Evolutionary conservation across 1,140 invertebrate species (phyloP).

Genomic region (Drosophila leontia): DNA sequence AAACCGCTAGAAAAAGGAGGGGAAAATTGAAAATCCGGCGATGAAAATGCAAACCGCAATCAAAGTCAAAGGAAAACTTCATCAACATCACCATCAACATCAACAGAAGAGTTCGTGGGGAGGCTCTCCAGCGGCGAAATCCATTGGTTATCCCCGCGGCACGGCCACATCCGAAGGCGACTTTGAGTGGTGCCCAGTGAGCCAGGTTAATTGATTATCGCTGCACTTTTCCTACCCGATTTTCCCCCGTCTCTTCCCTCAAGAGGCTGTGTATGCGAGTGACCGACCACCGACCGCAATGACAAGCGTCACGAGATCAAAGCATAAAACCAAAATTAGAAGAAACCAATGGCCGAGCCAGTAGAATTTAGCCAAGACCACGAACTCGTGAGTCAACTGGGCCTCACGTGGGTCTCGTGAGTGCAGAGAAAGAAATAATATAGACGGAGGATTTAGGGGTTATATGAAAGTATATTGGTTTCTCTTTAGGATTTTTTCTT

Average conservation of each 20-base stretch:
- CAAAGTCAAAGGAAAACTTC: slow-evolving; percentile 50
- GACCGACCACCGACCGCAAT: slow-evolving; percentile 38
- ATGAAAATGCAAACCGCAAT: slow-evolving; percentile 51
- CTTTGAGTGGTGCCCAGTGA: slow-evolving; percentile 49
- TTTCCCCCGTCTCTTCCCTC: neutral
- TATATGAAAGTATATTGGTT: neutral
- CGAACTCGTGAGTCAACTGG: slow-evolving; percentile 16
- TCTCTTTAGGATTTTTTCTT: too few species aligned
- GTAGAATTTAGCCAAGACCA: slow-evolving; percentile 14
- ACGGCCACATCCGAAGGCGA: slow-evolving; percentile 15
- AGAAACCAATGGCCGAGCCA: slow-evolving; percentile 36
- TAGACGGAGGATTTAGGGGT: neutral
- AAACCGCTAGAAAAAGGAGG: slow-evolving; percentile 22
- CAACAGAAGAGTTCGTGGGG: slow-evolving; percentile 9
- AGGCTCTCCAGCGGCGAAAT: slow-evolving; percentile 39
- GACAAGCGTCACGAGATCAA: slow-evolving; percentile 80
- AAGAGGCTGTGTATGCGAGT: neutral
- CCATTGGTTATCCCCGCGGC: slow-evolving; percentile 34
- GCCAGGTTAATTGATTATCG: slow-evolving; percentile 78
- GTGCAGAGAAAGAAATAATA: neutral
- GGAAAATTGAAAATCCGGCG: slow-evolving; percentile 40
- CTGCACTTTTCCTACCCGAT: slow-evolving; percentile 17
- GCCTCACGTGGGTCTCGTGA: slow-evolving; percentile 8
- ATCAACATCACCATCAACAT: slow-evolving; percentile 17
- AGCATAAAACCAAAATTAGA: slow-evolving; percentile 73